Evolutionary conservation across 2,797 vertebrate genomes (phyloP).

Genomic region (Premnoplex brunnescens): DNA sequence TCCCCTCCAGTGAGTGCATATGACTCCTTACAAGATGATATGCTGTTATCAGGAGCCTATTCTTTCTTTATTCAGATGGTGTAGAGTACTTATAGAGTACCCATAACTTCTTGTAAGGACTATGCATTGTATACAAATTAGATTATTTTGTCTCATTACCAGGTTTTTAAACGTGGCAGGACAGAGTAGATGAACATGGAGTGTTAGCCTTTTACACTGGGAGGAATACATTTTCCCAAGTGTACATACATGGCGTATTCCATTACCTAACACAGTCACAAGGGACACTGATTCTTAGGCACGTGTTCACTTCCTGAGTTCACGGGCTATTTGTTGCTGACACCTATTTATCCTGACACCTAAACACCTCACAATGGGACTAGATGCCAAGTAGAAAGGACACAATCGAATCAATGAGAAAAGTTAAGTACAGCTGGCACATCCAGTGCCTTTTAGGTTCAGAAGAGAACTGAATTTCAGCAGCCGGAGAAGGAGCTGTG

Average conservation of each 20-base stretch:
- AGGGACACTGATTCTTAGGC: background rate
- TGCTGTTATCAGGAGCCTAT: background rate
- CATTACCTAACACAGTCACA: background rate
- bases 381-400: background rate
- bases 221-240: background rate
- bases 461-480: background rate
- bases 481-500: background rate
- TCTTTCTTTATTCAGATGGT: background rate
- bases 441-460: background rate
- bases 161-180: background rate
- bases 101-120: background rate
- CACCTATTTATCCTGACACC: background rate
- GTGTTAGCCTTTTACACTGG: background rate
- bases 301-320: rapidly evolving
- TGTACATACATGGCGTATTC: background rate
- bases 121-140: background rate
- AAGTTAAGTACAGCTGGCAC: background rate
- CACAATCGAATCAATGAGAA: background rate
- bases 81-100: background rate
- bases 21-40: background rate
- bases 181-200: background rate
- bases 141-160: background rate
- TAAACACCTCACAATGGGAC: background rate
- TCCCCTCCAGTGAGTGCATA: rapidly evolving
- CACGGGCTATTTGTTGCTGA: background rate